Evolutionary conservation across 1,140 invertebrate genomes (phyloP).

Genomic region (Glomeris maerens): DNA sequence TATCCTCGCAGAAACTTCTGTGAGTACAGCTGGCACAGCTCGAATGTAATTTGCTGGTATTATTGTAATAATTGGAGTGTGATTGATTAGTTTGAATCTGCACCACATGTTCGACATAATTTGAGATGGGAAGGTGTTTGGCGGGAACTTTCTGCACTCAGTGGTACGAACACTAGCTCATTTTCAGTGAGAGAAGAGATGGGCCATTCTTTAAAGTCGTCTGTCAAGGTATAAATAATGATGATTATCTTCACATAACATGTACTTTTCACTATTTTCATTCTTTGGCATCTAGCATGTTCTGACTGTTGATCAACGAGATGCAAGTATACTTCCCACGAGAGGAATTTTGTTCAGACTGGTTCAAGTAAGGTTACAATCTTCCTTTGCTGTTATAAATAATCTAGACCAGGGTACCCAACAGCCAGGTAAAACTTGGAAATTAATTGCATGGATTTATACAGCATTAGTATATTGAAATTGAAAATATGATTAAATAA

Average conservation of each 20-base stretch:
- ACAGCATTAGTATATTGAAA: no score
- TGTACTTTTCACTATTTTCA: constrained; percentile 1
- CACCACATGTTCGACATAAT: constrained; percentile 46
- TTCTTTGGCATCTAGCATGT: constrained; percentile 40
- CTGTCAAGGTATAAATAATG: constrained; percentile 35
- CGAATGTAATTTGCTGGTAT: constrained; percentile 4
- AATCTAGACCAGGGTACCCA: no score
- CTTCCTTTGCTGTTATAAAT: background rate
- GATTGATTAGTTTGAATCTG: constrained; percentile 21
- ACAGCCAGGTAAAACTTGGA: no score
- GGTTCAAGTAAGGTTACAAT: constrained; percentile 23
- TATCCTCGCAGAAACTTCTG: constrained; percentile 24
- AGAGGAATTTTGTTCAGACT: constrained; percentile 48
- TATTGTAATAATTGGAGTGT: background rate
- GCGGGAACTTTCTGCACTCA: constrained; percentile 51
- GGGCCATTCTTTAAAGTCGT: constrained; percentile 71
- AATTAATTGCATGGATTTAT: no score
- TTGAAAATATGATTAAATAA: no score
- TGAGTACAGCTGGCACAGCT: constrained; percentile 11
- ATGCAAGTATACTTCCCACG: constrained; percentile 60
- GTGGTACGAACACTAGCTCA: constrained; percentile 37
- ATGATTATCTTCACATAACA: background rate
- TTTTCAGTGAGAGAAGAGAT: constrained; percentile 68
- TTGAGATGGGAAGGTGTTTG: constrained; percentile 69
- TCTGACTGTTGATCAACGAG: constrained; percentile 56